Evolutionary conservation across 2,888 invertebrate species (phyloP).

Genomic region (Chaetogeoica ovagalla): DNA sequence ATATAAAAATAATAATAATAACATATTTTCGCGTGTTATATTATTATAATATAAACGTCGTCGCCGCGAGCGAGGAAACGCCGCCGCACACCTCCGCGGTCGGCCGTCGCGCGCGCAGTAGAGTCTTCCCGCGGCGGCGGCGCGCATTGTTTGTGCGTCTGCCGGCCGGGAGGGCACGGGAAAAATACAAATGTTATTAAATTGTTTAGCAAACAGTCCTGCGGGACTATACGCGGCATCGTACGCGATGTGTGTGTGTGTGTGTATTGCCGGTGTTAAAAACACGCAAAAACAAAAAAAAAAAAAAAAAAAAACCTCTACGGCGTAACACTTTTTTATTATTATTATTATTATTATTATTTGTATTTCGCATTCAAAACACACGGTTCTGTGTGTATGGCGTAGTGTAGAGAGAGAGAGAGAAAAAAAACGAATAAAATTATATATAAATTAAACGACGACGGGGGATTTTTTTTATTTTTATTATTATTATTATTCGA

Average conservation of each 20-base stretch:
- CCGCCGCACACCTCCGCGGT: background rate
- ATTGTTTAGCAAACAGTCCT: constrained; percentile 52
- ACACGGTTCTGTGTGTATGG: constrained; percentile 15
- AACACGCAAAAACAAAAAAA: constrained; percentile 20
- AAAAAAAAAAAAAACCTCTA: background rate
- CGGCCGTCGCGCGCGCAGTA: background rate
- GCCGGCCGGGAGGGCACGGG: background rate
- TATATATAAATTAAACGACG: constrained; percentile 43
- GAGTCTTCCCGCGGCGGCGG: constrained; percentile 3
- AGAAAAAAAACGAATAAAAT: constrained; percentile 27
- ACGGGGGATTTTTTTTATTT: background rate
- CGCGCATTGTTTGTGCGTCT: background rate
- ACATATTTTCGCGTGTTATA: constrained; percentile 35
- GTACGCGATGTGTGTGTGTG: background rate
- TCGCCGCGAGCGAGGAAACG: constrained; percentile 7
- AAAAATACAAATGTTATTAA: constrained; percentile 50
- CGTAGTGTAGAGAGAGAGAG: constrained; percentile 6
- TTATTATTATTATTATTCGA: background rate
- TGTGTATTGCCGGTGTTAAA: constrained; percentile 50
- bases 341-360: constrained; percentile 29
- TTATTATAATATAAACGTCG: background rate
- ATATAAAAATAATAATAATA: too few species aligned
- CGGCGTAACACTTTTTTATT: constrained; percentile 16
- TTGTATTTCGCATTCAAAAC: constrained; percentile 25
- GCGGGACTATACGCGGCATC: constrained; percentile 10